phyloP scores from a whole-genome alignment of 2,888 invertebrate genomes.

The Agrotis puta region DNA sequence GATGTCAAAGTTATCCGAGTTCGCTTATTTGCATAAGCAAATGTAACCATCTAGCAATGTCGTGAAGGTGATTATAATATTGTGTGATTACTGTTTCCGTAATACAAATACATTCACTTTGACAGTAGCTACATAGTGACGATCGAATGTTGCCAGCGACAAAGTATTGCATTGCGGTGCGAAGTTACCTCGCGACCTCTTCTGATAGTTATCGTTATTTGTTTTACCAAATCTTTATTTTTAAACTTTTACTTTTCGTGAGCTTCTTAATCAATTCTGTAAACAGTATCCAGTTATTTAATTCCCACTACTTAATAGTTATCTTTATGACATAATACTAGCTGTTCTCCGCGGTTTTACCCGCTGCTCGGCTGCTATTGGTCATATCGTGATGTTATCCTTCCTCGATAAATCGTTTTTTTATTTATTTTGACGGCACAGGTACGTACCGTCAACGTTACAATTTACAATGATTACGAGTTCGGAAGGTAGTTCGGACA shows the following conservation, averaged over 20 bases:
- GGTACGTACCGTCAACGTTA: too few relatives aligned
- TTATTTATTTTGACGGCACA: too few relatives aligned
- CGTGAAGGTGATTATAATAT: not conserved
- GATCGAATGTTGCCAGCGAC: not conserved
- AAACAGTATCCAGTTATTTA: not conserved
- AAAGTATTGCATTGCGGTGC: constrained; percentile 3
- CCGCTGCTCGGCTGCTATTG: too few relatives aligned
- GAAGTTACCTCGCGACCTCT: constrained; percentile 30
- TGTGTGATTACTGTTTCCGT: not conserved
- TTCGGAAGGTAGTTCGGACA: constrained; percentile 18
- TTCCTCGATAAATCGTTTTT: too few relatives aligned
- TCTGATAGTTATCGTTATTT: constrained; percentile 13
- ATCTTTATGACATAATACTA: constrained; percentile 11
- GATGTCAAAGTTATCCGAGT: not conserved
- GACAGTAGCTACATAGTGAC: not conserved
- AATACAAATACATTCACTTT: constrained; percentile 1
- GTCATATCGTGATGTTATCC: too few relatives aligned
- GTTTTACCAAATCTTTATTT: constrained; percentile 31
- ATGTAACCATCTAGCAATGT: not conserved
- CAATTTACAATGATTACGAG: constrained; percentile 9
- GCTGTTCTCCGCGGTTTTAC: too few relatives aligned
- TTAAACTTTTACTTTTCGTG: not conserved
- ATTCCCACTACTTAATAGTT: not conserved
- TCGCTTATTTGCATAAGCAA: not conserved
- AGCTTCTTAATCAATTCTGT: not conserved